Base-by-base conservation (phyloP, 1,140 invertebrate species). In the Pantala flavescens region DNA sequence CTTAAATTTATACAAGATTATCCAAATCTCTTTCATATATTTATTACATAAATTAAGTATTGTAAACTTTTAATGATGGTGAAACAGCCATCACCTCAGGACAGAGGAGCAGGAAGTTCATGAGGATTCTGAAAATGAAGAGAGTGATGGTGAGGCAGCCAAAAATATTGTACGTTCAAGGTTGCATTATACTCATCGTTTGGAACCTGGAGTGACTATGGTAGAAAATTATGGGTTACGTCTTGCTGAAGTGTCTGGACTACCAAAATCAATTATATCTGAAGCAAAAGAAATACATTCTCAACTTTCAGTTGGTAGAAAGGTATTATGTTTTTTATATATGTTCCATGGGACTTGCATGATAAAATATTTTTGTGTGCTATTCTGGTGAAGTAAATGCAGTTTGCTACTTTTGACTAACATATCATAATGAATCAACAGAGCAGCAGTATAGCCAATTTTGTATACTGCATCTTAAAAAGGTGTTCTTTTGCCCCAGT, bases 191-290 rank as follows among this genome's bases (percentile, higher is more conserved):
- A 85, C 84, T 7, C 81, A 85, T 74, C 81, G 82, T 72, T 75
- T 86, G n/a, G 79, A 78, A 19, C 76, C 77, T 7, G 85, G 85
- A 49, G 75, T 82, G 1, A 80, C 80, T 11, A 55, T 75, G 14
- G 77, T 82, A 0, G 80, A 81, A 74, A 78, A 84, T 75, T 87
- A 87, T 75, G 86, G 86, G 16, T 79, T 87, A 24, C 78, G 80
- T 70, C 77, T 86, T n/a, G 82, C 85, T 16, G 78, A 82, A 75
- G 77, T 78, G 28, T 79, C 79, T 23, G 79, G 78, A 49, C 75
- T 83, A 24, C 82, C 82, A 11, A 70, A 71, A 19, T 63, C 49
- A 63, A 63, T 63, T 14, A 21, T 63, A 7, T 63, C 49, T 63
- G 49, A 16, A 19, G 49, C 49, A 7, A 1, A 19, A 19, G 12